Evolutionary conservation across 2,888 invertebrate genomes (phyloP).

Genomic region (Lordiphosa andalusiaca): DNA sequence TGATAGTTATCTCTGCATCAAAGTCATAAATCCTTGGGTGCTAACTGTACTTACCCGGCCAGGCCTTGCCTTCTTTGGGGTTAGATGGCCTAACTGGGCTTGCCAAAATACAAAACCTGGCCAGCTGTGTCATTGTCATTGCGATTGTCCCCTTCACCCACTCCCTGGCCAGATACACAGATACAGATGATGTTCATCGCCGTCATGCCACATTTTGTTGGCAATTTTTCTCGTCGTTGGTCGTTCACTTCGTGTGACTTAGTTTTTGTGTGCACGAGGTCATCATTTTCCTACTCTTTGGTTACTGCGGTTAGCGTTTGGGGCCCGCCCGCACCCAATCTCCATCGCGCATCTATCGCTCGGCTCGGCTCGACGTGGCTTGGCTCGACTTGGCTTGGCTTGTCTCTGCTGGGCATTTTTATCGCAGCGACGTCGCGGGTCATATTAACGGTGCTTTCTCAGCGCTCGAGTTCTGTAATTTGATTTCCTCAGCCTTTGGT

Average conservation of each 20-base stretch:
- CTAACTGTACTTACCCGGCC: slow-evolving; percentile 14
- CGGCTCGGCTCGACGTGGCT: neutral
- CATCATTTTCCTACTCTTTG: slow-evolving; percentile 50
- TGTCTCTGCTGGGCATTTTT: too few species aligned
- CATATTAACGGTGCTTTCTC: slow-evolving; percentile 73
- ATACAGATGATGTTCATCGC: slow-evolving; percentile 22
- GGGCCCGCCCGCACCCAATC: slow-evolving; percentile 44
- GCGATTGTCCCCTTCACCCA: slow-evolving; percentile 17
- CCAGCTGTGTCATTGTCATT: slow-evolving; percentile 36
- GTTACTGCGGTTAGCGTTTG: slow-evolving; percentile 28
- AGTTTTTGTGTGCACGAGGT: slow-evolving; percentile 67
- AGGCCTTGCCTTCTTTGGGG: slow-evolving; percentile 16
- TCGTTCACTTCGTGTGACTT: slow-evolving; percentile 58
- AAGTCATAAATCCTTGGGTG: neutral
- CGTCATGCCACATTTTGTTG: slow-evolving; percentile 37
- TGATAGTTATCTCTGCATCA: too few species aligned
- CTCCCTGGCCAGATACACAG: slow-evolving; percentile 5
- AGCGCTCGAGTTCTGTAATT: slow-evolving; percentile 68
- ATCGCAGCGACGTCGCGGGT: slow-evolving; percentile 33
- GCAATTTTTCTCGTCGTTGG: slow-evolving; percentile 47
- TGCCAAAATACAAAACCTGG: slow-evolving; percentile 19
- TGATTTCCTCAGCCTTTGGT: slow-evolving; percentile 45
- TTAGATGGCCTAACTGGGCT: slow-evolving; percentile 21
- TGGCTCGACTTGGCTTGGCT: neutral
- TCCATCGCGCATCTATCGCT: slow-evolving; percentile 18